phyloP scores from a whole-genome alignment of 2,113 vertebrate genomes.

The Sturnus vulgaris region DNA sequence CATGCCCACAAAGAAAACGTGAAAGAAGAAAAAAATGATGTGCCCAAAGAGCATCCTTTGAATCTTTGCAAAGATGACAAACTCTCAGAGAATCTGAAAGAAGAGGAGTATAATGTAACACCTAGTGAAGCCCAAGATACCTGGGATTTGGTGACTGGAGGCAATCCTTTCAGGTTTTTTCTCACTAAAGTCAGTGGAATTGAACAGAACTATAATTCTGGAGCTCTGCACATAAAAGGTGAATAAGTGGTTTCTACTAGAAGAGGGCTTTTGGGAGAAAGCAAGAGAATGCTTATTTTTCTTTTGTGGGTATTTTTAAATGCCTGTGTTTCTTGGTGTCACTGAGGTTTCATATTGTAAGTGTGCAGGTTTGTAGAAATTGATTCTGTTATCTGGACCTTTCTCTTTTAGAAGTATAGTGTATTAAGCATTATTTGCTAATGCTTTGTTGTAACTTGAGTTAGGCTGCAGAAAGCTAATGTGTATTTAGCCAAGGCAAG shows the following conservation, averaged over 20 bases:
- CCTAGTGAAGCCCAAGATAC: constrained; percentile 80
- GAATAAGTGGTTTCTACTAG: not conserved
- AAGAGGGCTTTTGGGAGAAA: not conserved
- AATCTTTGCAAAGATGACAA: not conserved
- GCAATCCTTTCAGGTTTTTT: constrained; percentile 86
- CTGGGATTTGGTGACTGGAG: constrained; percentile 75
- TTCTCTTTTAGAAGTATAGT: not conserved
- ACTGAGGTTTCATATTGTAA: not conserved
- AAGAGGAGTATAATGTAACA: not conserved
- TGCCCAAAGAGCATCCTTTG: not conserved
- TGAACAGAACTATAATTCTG: constrained; percentile 82
- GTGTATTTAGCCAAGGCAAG: not conserved
- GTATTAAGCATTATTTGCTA: not conserved
- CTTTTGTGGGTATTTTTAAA: not conserved
- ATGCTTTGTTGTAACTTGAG: not conserved
- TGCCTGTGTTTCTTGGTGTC: not conserved
- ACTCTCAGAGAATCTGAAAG: constrained; percentile 48
- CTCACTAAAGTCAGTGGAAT: constrained; percentile 92
- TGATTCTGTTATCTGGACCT: not conserved
- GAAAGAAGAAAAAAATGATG: not conserved
- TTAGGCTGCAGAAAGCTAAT: not conserved
- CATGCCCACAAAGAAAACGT: not conserved
- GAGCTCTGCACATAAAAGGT: constrained; percentile 94
- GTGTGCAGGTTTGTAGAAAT: not conserved
- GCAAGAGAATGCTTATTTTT: not conserved